Evolutionary conservation across 2,888 invertebrate genomes (phyloP).

Genomic region (Polylopha cassiicola): DNA sequence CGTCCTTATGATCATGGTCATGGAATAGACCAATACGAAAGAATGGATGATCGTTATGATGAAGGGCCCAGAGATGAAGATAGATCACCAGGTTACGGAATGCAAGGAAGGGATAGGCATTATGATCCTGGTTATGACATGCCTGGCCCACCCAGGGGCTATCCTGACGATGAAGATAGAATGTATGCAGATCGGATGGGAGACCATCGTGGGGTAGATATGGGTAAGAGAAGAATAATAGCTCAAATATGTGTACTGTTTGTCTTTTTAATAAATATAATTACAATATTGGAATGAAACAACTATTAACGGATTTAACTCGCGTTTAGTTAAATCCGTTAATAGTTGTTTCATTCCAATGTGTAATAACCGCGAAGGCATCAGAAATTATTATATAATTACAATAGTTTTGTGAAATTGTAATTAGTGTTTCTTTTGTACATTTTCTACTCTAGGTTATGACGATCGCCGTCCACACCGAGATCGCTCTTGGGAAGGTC

Average conservation of each 20-base stretch:
- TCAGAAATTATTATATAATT: too few relatives aligned
- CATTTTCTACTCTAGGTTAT: conserved; percentile 50
- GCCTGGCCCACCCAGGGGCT: conserved; percentile 65
- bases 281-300: too few relatives aligned
- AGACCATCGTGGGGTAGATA: conserved; percentile 63
- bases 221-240: conserved; percentile 42
- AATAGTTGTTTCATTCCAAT: too few relatives aligned
- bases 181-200: conserved; percentile 69
- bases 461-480: conserved; percentile 72
- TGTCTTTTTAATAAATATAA: too few relatives aligned
- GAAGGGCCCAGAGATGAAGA: conserved; percentile 64
- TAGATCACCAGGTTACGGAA: conserved; percentile 62
- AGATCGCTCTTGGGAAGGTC: conserved; percentile 77
- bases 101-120: conserved; percentile 64
- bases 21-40: conserved; percentile 70
- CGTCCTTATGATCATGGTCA: conserved; percentile 70
- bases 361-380: too few relatives aligned
- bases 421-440: too few relatives aligned
- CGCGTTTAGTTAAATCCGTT: too few relatives aligned
- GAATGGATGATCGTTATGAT: conserved; percentile 66
- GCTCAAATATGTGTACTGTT: too few relatives aligned
- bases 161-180: conserved; percentile 74
- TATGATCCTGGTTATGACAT: conserved; percentile 69
- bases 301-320: too few relatives aligned
- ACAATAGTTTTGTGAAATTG: neutral